Evolutionary conservation across 2,797 vertebrate species (phyloP).

Genomic region (Sarcophilus harrisii): DNA sequence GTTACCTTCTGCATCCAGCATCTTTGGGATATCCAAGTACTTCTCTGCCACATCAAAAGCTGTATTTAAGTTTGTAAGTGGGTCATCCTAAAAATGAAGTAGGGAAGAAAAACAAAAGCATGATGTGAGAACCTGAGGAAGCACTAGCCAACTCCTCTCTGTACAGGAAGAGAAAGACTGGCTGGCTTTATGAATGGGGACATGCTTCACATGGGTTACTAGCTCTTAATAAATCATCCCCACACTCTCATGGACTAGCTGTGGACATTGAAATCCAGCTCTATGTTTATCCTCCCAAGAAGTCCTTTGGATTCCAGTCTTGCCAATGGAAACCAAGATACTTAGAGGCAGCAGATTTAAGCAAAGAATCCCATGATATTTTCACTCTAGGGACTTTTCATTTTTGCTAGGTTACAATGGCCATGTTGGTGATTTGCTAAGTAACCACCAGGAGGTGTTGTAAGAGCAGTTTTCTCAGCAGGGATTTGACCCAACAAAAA

Average conservation of each 20-base stretch:
- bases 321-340: neutral
- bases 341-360: neutral
- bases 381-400: neutral
- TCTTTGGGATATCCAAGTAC: constrained; percentile 95
- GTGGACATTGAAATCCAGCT: neutral
- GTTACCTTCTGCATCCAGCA: constrained; percentile 94
- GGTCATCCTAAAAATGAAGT: constrained; percentile 89
- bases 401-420: neutral
- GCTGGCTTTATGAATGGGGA: neutral
- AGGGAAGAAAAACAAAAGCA: neutral
- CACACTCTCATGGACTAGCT: neutral
- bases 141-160: neutral
- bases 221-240: neutral
- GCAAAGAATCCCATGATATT: neutral
- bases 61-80: constrained; percentile 94
- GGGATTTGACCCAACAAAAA: neutral
- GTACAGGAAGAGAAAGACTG: neutral
- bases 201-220: neutral
- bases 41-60: constrained; percentile 96
- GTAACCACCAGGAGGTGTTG: neutral
- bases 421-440: neutral
- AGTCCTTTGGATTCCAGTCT: neutral
- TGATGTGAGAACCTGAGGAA: neutral
- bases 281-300: neutral
- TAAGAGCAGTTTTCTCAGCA: neutral